Base-by-base conservation (phyloP, 64 coral and sea anemone species). In the Actinia equina region DNA sequence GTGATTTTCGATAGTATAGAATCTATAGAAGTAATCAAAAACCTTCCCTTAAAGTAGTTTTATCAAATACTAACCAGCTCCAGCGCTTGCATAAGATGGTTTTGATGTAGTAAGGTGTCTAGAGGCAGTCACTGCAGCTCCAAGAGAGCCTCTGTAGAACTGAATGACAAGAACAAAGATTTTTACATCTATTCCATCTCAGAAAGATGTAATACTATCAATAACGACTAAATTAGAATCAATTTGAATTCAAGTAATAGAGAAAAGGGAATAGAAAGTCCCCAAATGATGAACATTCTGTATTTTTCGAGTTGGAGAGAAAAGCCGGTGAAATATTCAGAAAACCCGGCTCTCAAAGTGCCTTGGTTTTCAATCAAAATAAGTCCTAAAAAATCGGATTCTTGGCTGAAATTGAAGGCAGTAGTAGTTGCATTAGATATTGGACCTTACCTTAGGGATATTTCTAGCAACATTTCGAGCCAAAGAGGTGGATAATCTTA, bases 101-200 rank as follows among this genome's bases (percentile, higher is more conserved):
- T 83, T 60, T 13, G 94, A 88, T 14, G 94, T 93, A 44, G 79
- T 84, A 59, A 96, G 88, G 84, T 93, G 88, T 88, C 94, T 86
- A 44, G 89, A 79, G 52, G 88, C 94, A 71, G 86, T 87, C 43
- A 90, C 82, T 46, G 92, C 88, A 55, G 94, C 94, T 27, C 94
- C 94, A 74, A 96, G 71, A 25, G 94, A 89, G 23, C 94, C 94
- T 90, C 92, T 91, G 82, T 92, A 96, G 59, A 96, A 77, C 94
- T 96, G 41, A 74, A 74, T 9, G 20, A n/a, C 62, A 65, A 23
- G 52, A 23, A 82, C 52, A 8, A 80, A 18, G 19, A 44, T 52
- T 52, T 52, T 44, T 30, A 82, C 6, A 57, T 5, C 1, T 57
- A 52, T 57, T 53, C 11, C 45, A 49, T 23, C 80, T 52, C 12